Base-by-base conservation (phyloP, 2,797 vertebrate genomes). In the Alca torda region DNA sequence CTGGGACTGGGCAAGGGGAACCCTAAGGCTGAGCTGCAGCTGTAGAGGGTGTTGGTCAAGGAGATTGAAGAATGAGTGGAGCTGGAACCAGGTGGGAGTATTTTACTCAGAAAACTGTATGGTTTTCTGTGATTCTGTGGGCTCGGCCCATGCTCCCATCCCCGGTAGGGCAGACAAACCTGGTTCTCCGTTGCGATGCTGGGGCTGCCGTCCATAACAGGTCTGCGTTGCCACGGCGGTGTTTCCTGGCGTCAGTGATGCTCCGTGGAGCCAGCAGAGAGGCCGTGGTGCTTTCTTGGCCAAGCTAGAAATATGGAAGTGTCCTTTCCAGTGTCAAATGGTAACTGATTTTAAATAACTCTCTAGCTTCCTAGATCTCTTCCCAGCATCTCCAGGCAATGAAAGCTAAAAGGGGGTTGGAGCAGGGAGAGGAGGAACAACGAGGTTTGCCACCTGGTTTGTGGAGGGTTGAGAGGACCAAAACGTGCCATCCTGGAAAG, bases 171-270 rank as follows among this genome's bases (percentile, higher is more conserved):
- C 69, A 37, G 10, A 14, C 19, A 18, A 25, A 6, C 28, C n/a
- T 6, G 14, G 26, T 13, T 57, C 41, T 37, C 25, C 1, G 4
- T 16, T 10, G 3, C 1, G 39, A 69, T 18, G 46, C 46, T 4
- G 28, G 13, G 61, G 46, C 48, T 35, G 59, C 37, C 1, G 15
- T 16, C 2, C 5, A 1, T 10, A 9, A 11, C 4, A 3, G 21
- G 26, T 11, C 17, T 7, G 33, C 13, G 68, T 54, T 39, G 48
- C 74, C 64, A 17, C 48, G 39, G 65, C 48, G 31, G 59, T 24
- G 1, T 39, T 63, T 63, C 30, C 30, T n/a, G 7, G 3, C 2
- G 0, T 10, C 35, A 21, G 51, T 4, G 68, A 23, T 5, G 37
- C 45, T 65, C 21, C 2, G 17, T 26, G 7, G 45, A 51, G 68